phyloP scores from a whole-genome alignment of 2,797 vertebrate genomes.

The Leptodactylus fallax region DNA sequence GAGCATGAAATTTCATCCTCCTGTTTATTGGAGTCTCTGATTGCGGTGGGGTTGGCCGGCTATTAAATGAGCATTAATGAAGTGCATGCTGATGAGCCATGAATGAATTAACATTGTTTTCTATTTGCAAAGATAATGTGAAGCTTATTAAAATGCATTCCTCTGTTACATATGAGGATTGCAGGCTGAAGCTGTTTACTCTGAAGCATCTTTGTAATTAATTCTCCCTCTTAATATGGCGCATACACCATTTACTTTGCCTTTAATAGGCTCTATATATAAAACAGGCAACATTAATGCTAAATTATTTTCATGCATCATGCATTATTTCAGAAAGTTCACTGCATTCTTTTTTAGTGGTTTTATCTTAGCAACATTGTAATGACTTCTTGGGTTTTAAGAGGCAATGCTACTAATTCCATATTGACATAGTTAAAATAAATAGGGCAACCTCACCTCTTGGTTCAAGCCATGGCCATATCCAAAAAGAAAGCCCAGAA shows the following conservation, averaged over 20 bases:
- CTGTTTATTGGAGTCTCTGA: not conserved
- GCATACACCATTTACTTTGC: slow-evolving; percentile 24
- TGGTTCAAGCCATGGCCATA: too few relatives aligned
- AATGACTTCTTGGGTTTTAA: not conserved
- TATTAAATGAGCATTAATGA: slow-evolving; percentile 57
- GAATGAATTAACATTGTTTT: slow-evolving; percentile 59
- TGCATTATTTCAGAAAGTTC: not conserved
- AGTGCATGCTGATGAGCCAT: slow-evolving; percentile 46
- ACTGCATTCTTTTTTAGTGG: not conserved
- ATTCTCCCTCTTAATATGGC: slow-evolving; percentile 41
- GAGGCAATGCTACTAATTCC: not conserved
- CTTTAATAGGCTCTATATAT: slow-evolving; percentile 31
- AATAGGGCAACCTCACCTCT: too few relatives aligned
- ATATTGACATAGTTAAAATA: too few relatives aligned
- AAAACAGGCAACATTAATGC: slow-evolving; percentile 29
- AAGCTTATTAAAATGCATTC: slow-evolving; percentile 54
- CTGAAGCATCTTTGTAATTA: slow-evolving; percentile 47
- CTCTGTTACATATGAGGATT: slow-evolving; percentile 48
- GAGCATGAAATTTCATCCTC: slow-evolving; percentile 42
- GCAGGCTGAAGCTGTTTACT: slow-evolving; percentile 46
- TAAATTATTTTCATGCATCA: slow-evolving; percentile 16
- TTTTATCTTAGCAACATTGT: not conserved
- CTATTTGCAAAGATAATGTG: slow-evolving; percentile 52
- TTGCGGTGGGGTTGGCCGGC: slow-evolving; percentile 45
- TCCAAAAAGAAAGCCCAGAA: too few relatives aligned